Evolutionary conservation across 1,140 invertebrate genomes (phyloP), one percentile per base, ranked within the genome.

Genomic region (Drosophila suzukii): DNA sequence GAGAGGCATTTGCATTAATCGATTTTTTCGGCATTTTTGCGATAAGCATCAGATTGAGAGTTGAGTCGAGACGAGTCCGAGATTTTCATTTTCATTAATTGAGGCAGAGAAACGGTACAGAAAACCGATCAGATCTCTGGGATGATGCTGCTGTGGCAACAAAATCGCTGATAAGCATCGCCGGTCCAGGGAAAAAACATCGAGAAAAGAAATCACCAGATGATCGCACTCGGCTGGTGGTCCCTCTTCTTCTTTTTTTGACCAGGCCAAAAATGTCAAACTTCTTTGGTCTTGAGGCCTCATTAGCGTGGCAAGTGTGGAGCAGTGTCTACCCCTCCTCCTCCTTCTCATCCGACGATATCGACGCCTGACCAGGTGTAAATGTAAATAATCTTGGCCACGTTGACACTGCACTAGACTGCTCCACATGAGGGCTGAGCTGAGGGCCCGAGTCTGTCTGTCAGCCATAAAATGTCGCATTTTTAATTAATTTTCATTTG

Each of bases 361-460:
- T 43, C 51, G 73, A 70, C 55, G 50, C 49, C 73, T 60, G 60
- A 13, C 50, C 82, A 86, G 82, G 82, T 86, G 82, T 86, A 88
- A 86, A 86, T 88, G 82, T 86, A 82, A 86, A 86, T 86, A 86
- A 86, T 86, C 78, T 88, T 46, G 75, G 53, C 75, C 82, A 86
- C 67, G 54, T 82, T 78, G 74, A 73, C 79, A 72, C 79, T 81
- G 58, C 62, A 65, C 80, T 73, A 68, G 36, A 59, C 57, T 38
- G 60, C 81, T 7, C 78, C 78, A 47, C 81, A 84, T 81, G 82
- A 54, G 81, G 81, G 70, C 49, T 11, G 12, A 54, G 70, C 49
- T 11, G 12, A 54, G 44, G 27, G 8, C 39, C 34, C 49, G 36
- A 15, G 27, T 47, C 58, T 68, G 66, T 24, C 61, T 47, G 58